These are phyloP conservation scores for Clinocottus analis DNA, from an alignment of 2,113 vertebrate species.

Conservation along the genomic window DNA sequence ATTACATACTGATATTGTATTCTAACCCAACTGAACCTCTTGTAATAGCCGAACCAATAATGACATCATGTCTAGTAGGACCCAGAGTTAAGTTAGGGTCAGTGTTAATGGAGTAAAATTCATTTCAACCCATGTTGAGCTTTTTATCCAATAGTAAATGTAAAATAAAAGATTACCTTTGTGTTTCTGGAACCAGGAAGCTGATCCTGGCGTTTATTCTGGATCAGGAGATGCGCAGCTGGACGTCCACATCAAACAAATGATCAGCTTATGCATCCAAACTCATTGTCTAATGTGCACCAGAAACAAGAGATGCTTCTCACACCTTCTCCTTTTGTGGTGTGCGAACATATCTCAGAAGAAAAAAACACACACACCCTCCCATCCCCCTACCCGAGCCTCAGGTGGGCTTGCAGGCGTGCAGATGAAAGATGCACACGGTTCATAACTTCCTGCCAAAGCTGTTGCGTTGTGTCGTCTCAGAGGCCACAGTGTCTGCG, in stretches of 20 bases:
- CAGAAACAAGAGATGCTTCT: not conserved
- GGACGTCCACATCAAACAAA: not conserved
- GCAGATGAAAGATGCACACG: not conserved
- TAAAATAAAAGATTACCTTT: constrained; percentile 31
- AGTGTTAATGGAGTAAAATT: too few relatives aligned
- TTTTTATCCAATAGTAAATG: too few relatives aligned
- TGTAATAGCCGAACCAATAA: too few relatives aligned
- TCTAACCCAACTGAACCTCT: too few relatives aligned
- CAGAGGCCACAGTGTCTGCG: constrained; percentile 10
- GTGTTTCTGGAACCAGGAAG: not conserved
- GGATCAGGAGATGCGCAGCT: not conserved
- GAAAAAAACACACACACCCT: not conserved
- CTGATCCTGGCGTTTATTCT: not conserved
- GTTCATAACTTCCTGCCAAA: constrained; percentile 37
- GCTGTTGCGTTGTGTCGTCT: not conserved
- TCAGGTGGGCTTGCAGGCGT: constrained; percentile 37
- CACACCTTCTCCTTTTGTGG: not conserved
- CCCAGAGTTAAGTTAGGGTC: too few relatives aligned
- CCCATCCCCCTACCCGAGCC: not conserved
- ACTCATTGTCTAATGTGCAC: not conserved
- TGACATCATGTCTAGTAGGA: too few relatives aligned
- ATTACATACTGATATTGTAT: too few relatives aligned
- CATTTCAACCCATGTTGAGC: too few relatives aligned
- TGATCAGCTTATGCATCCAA: not conserved
- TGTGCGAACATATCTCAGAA: not conserved